These are phyloP conservation scores for Myiozetetes cayanensis DNA, from an alignment of 2,113 vertebrate species.

Conservation along the genomic window DNA sequence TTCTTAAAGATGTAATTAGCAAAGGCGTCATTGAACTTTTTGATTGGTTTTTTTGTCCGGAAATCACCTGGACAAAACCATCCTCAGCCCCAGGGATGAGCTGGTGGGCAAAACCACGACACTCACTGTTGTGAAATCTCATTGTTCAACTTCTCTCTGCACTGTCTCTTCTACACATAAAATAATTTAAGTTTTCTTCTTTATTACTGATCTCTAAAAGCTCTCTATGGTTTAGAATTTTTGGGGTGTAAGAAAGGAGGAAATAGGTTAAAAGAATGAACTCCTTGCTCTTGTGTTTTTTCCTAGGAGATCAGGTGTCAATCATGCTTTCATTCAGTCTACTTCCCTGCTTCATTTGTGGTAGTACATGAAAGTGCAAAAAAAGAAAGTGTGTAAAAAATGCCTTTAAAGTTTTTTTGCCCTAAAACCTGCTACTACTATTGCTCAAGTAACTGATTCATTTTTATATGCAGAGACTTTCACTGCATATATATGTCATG, in stretches of 20 bases:
- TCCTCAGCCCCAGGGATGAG: too few species aligned
- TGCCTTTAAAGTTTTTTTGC: neutral
- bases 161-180: neutral
- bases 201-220: neutral
- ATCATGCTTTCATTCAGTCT: neutral
- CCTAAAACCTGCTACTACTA: neutral
- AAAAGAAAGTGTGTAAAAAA: neutral
- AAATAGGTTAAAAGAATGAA: neutral
- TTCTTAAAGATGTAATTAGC: too few species aligned
- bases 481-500: neutral
- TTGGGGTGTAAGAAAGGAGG: neutral
- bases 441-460: neutral
- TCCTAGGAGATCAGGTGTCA: neutral
- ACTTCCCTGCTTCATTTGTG: neutral
- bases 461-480: neutral
- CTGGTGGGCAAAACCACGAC: too few species aligned
- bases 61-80: too few species aligned
- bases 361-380: neutral
- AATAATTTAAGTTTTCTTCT: neutral
- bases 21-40: too few species aligned
- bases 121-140: neutral
- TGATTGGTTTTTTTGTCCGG: too few species aligned
- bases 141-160: neutral
- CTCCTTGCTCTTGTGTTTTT: neutral
- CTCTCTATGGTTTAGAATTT: neutral